Evolutionary conservation across 2,888 invertebrate genomes (phyloP).

Genomic region (Drosophila parthenogenetica): DNA sequence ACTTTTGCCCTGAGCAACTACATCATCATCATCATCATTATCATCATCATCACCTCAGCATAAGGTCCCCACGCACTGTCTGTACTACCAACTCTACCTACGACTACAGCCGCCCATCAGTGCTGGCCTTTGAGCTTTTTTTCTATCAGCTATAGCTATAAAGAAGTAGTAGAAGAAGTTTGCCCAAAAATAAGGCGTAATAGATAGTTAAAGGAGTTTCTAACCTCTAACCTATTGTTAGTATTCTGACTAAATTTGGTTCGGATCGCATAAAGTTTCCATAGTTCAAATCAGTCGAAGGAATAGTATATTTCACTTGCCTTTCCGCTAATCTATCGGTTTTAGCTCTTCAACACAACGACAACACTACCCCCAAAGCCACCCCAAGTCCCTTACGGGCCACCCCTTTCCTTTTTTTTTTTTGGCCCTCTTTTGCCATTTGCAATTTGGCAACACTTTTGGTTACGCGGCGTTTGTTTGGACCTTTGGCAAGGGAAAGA

Average conservation of each 20-base stretch:
- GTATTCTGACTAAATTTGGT: no score
- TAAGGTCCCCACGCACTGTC: conserved; percentile 66
- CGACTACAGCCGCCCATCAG: not conserved
- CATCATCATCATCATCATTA: conserved; percentile 48
- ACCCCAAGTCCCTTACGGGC: not conserved
- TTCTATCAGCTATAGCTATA: no score
- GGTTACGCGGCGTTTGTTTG: conserved; percentile 67
- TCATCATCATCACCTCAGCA: conserved; percentile 41
- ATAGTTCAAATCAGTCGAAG: no score
- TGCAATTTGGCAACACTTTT: conserved; percentile 78
- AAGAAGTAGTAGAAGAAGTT: no score
- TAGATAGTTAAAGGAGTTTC: no score
- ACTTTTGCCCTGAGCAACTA: conserved; percentile 50
- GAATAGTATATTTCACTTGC: no score
- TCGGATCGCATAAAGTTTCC: no score
- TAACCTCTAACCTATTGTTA: no score
- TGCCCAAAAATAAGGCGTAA: no score
- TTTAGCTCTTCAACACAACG: not conserved
- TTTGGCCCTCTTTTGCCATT: conserved; percentile 54
- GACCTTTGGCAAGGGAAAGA: conserved; percentile 10
- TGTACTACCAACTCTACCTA: not conserved
- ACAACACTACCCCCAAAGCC: not conserved
- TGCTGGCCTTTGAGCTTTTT: no score
- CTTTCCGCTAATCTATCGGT: no score
- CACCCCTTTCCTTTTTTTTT: conserved; percentile 11